Evolutionary conservation across 2,888 invertebrate species (phyloP).

Genomic region (Pollenia griseotomentosa): DNA sequence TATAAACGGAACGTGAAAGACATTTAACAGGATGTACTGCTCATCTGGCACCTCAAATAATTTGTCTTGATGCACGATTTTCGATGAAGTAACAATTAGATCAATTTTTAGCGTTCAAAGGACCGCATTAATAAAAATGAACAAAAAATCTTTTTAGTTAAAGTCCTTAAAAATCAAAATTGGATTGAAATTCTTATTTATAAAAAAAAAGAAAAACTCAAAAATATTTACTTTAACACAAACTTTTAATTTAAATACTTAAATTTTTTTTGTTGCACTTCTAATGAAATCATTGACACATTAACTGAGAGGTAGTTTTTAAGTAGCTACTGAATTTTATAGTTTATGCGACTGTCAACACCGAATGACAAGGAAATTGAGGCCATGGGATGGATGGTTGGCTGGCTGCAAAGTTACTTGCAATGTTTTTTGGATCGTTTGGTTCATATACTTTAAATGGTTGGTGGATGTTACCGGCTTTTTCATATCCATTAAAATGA

Average conservation of each 20-base stretch:
- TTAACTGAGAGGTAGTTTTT: conserved; percentile 58
- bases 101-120: too few species aligned
- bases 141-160: too few species aligned
- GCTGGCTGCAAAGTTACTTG: conserved; percentile 39
- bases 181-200: too few species aligned
- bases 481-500: conserved; percentile 11
- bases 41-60: too few species aligned
- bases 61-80: too few species aligned
- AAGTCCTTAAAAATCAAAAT: too few species aligned
- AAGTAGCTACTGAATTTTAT: conserved; percentile 65
- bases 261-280: conserved; percentile 45
- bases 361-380: conserved; percentile 73
- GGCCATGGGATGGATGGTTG: conserved; percentile 66
- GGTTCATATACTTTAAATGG: conserved; percentile 60
- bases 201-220: not conserved
- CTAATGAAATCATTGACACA: conserved; percentile 70
- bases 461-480: conserved; percentile 67
- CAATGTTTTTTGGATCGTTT: conserved; percentile 33
- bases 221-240: conserved; percentile 34
- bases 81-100: too few species aligned
- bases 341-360: conserved; percentile 71
- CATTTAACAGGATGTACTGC: too few species aligned
- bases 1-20: too few species aligned
- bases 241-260: conserved; percentile 49
- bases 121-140: too few species aligned